Evolutionary conservation across 64 coral and sea anemone genomes (phyloP), one percentile per base, ranked within the genome.

Genomic region (Stichodactyla mertensii): DNA sequence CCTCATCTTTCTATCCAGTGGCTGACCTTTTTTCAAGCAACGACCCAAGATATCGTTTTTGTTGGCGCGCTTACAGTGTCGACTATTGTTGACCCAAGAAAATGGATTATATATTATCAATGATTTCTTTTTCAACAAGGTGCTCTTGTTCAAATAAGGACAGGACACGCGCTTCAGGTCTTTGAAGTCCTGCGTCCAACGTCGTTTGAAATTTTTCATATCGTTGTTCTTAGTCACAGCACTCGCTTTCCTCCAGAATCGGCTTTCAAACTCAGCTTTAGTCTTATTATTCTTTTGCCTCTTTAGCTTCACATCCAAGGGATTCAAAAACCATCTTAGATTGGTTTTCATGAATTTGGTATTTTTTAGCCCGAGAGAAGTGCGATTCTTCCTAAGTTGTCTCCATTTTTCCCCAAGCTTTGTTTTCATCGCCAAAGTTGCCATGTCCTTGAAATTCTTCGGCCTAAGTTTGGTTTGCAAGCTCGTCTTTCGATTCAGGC

Each of bases 141-240:
- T 81, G 52, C 78, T 55, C 16, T 81, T 81, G 0, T 74, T 81
- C 6, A 20, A 11, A 81, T 55, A 1, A 55, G 27, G 19, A 55
- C 78, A 54, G 5, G 20, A 52, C 54, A 0, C n/a, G 4, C 51
- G 0, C 53, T 81, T 81, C 51, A 81, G 78, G 2, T 81, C 53
- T 55, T 81, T 54, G 0, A 55, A 55, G 78, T 81, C 78, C 4
- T 81, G 78, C n/a, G 78, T 81, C 78, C 78, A 81, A 20, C 78
- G 36, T 19, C n/a, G 9, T 12, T 20, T 81, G 52, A 81, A 81
- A 53, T 22, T 15, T 81, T 81, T 55, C 78, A 52, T 53, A 31
- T 52, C 78, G 5, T 19, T 81, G 6, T 52, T 20, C 20, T 81
- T 52, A 16, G 52, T 54, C 53, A 55, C 55, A 53, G 19, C 7